phyloP scores from a whole-genome alignment of 1,140 invertebrate genomes.

The Calephelis virginiensis region DNA sequence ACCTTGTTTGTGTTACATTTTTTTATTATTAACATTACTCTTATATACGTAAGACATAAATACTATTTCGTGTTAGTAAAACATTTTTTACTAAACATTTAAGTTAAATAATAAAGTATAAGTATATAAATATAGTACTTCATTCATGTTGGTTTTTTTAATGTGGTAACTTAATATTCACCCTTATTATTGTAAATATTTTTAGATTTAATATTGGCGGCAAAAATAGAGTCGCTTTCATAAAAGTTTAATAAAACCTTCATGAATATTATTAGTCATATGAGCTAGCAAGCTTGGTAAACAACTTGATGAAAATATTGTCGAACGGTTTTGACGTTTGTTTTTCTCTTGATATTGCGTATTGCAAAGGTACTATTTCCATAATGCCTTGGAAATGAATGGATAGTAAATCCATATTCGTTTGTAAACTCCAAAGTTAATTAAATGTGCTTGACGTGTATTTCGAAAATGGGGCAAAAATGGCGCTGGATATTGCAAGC shows the following conservation, averaged over 20 bases:
- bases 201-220: too few species aligned
- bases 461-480: slow-evolving; percentile 8
- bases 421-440: slow-evolving; percentile 6
- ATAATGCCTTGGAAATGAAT: neutral
- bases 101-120: too few species aligned
- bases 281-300: neutral
- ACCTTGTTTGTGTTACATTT: slow-evolving; percentile 40
- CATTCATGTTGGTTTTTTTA: too few species aligned
- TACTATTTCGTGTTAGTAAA: too few species aligned
- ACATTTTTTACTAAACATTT: too few species aligned
- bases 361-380: neutral
- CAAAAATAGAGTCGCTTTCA: neutral
- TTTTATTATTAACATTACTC: slow-evolving; percentile 21
- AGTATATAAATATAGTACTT: too few species aligned
- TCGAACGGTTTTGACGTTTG: neutral
- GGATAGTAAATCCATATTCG: neutral
- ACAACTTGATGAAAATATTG: slow-evolving; percentile 12
- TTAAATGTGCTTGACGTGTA: slow-evolving; percentile 7
- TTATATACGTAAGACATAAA: neutral
- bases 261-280: slow-evolving; percentile 2
- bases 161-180: too few species aligned
- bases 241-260: slow-evolving; percentile 3
- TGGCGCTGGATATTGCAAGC: slow-evolving; percentile 9
- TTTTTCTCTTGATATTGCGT: neutral
- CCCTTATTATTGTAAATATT: too few species aligned